Base-by-base conservation (phyloP, 2,797 vertebrate species). In the Anolis apletophallus region DNA sequence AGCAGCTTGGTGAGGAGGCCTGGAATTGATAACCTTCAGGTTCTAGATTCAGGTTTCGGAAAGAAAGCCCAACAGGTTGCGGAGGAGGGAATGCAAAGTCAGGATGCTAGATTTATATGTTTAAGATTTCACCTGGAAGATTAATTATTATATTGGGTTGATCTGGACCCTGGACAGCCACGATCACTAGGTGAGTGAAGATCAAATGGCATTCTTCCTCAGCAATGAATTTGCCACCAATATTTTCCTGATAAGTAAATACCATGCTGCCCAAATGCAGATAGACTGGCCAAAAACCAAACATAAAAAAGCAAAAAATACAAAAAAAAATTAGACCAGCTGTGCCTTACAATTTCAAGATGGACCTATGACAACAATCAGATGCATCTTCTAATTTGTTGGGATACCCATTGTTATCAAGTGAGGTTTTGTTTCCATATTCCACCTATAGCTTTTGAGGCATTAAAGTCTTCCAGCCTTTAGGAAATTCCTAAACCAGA, bases 81-180 rank as follows among this genome's bases (percentile, higher is more conserved):
- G 73, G 21, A 75, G n/a, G 7, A 57, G 72, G 34, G 13, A n/a
- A 4, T 3, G 19, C 19, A 46, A 34, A 82, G 23, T 52, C 12
- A 10, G 10, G n/a, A 59, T 64, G 29, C 32, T 83, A n/a, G 13
- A 13, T 73, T 80, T 57, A 46, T 46, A 14, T n/a, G 52, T 23
- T 19, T 14, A 80, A 29, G 52, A 64, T 1, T 1, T 57, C 54
- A 12, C 21, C 46, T 59, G 29, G 69, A 34, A 59, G 32, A 40
- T 40, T 40, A 29, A 82, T 85, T 88, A 85, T n/a, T 40, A 80
- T 19, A 92, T 89, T 88, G 90, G 91, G 93, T 94, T 92, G 91
- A 74, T 86, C 88, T 6, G 78, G 90, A 32, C 61, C 36, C 46
- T 34, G 26, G n/a, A 29, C 52, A 59, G 19, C 5, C 12, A 29